These are phyloP conservation scores for Cydia splendana DNA, from an alignment of 1,140 invertebrate species.

Conservation along the genomic window DNA sequence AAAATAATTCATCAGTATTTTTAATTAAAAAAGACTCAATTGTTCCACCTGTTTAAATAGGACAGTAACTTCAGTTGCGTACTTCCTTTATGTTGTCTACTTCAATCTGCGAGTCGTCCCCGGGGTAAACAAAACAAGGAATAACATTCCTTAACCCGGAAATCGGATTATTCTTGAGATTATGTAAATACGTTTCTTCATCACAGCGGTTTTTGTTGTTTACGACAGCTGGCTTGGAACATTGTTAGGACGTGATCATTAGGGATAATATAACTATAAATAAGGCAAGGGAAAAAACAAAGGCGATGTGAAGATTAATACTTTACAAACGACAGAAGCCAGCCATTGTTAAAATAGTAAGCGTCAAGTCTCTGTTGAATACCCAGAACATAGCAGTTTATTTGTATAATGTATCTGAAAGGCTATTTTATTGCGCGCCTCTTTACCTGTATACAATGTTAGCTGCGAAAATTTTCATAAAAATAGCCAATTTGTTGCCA, in stretches of 20 bases:
- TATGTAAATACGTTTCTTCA: slow-evolving; percentile 31
- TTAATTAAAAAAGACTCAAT: neutral
- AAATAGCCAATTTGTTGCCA: too few species aligned
- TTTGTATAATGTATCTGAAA: too few species aligned
- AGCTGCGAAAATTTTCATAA: too few species aligned
- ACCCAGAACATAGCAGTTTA: too few species aligned
- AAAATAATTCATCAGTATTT: neutral
- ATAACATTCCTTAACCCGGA: slow-evolving; percentile 17
- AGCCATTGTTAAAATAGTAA: neutral
- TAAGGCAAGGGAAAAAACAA: neutral
- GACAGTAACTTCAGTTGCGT: neutral
- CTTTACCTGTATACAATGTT: too few species aligned
- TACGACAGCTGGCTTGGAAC: slow-evolving; percentile 1
- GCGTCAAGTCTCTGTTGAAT: neutral
- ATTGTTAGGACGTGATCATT: neutral
- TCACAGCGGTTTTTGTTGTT: slow-evolving; percentile 21
- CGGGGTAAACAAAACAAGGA: slow-evolving; percentile 27
- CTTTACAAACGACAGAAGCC: neutral
- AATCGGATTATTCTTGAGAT: slow-evolving; percentile 31
- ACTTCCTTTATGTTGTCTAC: neutral
- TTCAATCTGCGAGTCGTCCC: neutral
- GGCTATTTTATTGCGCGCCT: too few species aligned
- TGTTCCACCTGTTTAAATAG: neutral
- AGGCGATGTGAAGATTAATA: neutral
- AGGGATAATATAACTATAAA: slow-evolving; percentile 1